These are phyloP conservation scores for Orchesella flavescens DNA, from an alignment of 2,888 invertebrate genomes.

Conservation along the genomic window DNA sequence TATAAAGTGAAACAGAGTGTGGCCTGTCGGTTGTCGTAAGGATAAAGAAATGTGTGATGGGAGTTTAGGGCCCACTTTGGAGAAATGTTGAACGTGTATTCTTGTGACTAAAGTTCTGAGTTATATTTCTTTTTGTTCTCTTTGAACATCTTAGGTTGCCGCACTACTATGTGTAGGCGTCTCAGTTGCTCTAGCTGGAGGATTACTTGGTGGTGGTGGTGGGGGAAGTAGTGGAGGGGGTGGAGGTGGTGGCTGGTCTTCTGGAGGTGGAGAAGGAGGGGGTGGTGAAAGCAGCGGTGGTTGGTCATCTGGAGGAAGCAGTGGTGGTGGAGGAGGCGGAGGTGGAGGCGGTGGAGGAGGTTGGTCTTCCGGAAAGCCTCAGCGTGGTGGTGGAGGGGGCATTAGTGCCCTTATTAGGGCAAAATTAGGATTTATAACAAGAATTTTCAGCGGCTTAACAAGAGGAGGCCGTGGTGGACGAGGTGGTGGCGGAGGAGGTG, in stretches of 20 bases:
- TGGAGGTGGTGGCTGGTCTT: constrained; percentile 14
- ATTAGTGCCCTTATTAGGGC: constrained; percentile 9
- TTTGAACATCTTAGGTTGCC: neutral
- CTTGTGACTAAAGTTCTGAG: no score
- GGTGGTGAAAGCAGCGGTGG: constrained; percentile 11
- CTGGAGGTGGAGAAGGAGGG: constrained; percentile 19
- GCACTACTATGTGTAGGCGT: constrained; percentile 32
- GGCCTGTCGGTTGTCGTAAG: no score
- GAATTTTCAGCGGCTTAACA: constrained; percentile 29
- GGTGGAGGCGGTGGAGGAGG: no score
- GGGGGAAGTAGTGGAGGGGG: neutral
- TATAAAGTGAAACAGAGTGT: no score
- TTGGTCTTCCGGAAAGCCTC: no score
- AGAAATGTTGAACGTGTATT: no score
- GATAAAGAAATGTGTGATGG: no score
- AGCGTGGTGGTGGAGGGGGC: constrained; percentile 22
- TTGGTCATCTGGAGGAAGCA: constrained; percentile 8
- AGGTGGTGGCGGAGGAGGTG: constrained; percentile 27
- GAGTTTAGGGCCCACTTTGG: no score
- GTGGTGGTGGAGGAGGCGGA: constrained; percentile 13
- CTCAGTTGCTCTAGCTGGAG: constrained; percentile 39
- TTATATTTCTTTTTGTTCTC: no score
- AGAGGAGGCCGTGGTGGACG: neutral
- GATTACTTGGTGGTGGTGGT: neutral
- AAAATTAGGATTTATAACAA: constrained; percentile 20